Evolutionary conservation across 35 echinoderm and acorn worm genomes (phyloP).

Genomic region (Apostichopus japonicus): DNA sequence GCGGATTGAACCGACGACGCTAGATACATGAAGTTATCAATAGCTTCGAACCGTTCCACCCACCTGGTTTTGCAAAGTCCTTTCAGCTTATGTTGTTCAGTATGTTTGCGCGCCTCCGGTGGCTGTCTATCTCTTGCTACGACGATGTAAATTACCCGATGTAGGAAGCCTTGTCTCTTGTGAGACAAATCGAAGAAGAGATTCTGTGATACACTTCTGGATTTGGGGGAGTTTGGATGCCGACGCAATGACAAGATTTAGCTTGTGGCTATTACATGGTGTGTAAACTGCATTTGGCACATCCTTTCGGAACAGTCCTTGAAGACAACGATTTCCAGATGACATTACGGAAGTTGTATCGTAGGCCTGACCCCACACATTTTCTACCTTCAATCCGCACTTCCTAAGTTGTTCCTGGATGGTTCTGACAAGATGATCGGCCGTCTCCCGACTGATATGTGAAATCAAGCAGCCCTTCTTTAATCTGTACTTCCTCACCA

Average conservation of each 20-base stretch:
- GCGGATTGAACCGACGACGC: too few relatives aligned
- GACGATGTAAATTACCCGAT: conserved; percentile 51
- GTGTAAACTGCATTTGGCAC: conserved; percentile 46
- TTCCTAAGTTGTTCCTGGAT: conserved; percentile 34
- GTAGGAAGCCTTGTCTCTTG: conserved; percentile 55
- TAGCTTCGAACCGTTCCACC: conserved; percentile 52
- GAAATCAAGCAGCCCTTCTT: conserved; percentile 53
- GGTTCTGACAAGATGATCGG: conserved; percentile 18
- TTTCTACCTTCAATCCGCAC: conserved; percentile 41
- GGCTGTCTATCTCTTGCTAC: too few relatives aligned
- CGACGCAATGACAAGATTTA: conserved; percentile 44
- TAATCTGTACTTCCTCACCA: conserved; percentile 23
- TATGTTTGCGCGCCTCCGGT: too few relatives aligned
- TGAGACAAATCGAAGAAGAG: conserved; percentile 56
- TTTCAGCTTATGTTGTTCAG: conserved; percentile 41
- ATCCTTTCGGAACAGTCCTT: conserved; percentile 21
- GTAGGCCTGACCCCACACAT: conserved; percentile 55
- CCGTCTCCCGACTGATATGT: conserved; percentile 28
- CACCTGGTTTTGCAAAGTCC: conserved; percentile 68
- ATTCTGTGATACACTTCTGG: conserved; percentile 28
- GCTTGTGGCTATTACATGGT: conserved; percentile 47
- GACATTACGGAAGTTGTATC: conserved; percentile 59
- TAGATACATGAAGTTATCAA: too few relatives aligned
- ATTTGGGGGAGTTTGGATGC: conserved; percentile 17
- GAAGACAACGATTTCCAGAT: conserved; percentile 14